Base-by-base conservation (phyloP, 2,113 vertebrate species). In the Antechinus flavipes region DNA sequence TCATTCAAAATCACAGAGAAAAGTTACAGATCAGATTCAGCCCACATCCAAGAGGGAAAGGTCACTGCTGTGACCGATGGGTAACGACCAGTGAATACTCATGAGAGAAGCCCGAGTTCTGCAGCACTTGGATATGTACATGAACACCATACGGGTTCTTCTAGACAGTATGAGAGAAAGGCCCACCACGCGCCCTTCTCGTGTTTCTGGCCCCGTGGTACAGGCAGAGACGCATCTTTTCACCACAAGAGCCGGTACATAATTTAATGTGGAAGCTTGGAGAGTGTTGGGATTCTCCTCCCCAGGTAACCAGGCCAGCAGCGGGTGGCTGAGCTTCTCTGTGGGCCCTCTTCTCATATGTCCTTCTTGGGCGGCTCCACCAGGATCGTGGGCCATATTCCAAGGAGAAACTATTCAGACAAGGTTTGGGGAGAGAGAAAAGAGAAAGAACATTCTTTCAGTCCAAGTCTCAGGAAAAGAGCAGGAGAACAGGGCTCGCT, bases 361-460 rank as follows among this genome's bases (percentile, higher is more conserved):
- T 99, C 99, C 8, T 98, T 99, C 98, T 99, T 99, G 93, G 99
- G 99, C 10, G 99, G 98, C 93, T 99, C 99, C 94, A 99, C 98
- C 95, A 99, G 98, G 96, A 99, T 98, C 56, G 99, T 97, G 50
- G 99, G 99, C 99, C 99, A 99, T 91, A 99, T 99, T 92, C 99
- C 99, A 56, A 99, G 99, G 91, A 99, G 0, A 98, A 99, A 99
- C 99, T 99, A 98, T 97, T 50, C 97, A 97, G 90, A 97, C 94
- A 98, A 93, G 97, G 92, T 94, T 42, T 93, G 93, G 54, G 93
- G 92, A 97, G 26, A 97, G 91, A 19, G 25, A 94, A 96, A 98
- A 95, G 35, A 97, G 94, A 54, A 55, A n/a, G 50, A 93, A 42
- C 8, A 90, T 92, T 42, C 94, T 89, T 92, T 84, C 91, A 55